Base-by-base conservation (phyloP, 2,113 vertebrate species). In the Eubucco bourcierii region DNA sequence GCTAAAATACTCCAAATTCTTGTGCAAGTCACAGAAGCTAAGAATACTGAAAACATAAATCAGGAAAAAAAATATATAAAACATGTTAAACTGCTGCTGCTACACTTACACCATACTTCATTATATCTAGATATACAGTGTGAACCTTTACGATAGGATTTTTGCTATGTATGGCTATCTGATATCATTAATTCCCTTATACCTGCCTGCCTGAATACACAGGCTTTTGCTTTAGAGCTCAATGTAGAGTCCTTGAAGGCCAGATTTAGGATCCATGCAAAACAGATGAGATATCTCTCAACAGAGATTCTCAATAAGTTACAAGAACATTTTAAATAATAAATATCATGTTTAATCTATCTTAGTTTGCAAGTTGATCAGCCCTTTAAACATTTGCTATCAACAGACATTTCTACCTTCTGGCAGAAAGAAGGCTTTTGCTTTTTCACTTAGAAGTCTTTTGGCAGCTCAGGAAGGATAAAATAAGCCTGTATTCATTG, bases 381-480 rank as follows among this genome's bases (percentile, higher is more conserved):
- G 9, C 20, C 21, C 6, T 55, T 89, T 66, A 80, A 85, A 73
- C 21, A 37, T 37, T 67, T 85, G 27, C 47, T 84, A 14, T 72
- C 37, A 60, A 33, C 6, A 72, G 28, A 56, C 4, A 68, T 79
- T 81, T 90, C 8, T 74, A 59, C 37, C 31, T 84, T 77, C 41
- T 52, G 4, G 33, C 8, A 80, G 34, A 58, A 53, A 80, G 29
- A 53, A 53, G 29, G 21, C 6, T 71, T 58, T 53, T 67, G 6
- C 59, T n/a, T 60, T 90, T 92, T 87, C 31, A 87, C 81, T 55
- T 58, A 65, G 70, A 71, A 9, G 5, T 39, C 39, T 74, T 94
- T 74, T 31, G 52, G 65, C 34, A 90, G 15, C 23, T 31, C n/a
- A 41, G 19, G 6, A 82, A 50, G 33, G 23, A 73, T 31, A 80